A percentile compares a stretch with the other conserved stretches of the same genome.
Conservation (phyloP, 2,113 vertebrate species). For the Dromaius novaehollandiae region DNA sequence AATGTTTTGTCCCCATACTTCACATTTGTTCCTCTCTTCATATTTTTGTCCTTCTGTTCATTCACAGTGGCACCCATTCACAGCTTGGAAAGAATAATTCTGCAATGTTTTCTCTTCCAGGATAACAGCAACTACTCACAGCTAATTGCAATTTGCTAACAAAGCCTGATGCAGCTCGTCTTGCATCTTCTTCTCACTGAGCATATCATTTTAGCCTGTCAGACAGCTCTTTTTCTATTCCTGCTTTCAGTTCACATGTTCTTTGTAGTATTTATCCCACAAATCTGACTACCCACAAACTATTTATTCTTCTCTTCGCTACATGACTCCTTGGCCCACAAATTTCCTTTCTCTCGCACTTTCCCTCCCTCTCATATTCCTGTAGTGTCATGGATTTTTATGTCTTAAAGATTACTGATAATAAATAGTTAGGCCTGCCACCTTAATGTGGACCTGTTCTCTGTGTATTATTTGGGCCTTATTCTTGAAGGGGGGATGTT, state of each 20-base stretch:
- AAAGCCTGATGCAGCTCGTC: not conserved
- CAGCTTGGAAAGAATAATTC: not conserved
- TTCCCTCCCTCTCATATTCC: not conserved
- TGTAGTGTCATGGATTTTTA: not conserved
- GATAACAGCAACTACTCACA: not conserved
- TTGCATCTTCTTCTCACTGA: not conserved
- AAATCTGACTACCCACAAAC: not conserved
- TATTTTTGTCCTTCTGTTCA: not conserved
- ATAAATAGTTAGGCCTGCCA: not conserved
- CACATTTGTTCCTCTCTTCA: not conserved
- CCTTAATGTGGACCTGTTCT: not conserved
- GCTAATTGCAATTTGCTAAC: not conserved
- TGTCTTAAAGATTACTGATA: not conserved
- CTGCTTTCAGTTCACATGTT: not conserved
- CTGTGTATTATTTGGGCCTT: not conserved
- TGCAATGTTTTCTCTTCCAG: not conserved
- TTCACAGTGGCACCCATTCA: not conserved
- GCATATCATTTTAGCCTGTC: not conserved
- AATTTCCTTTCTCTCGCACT: not conserved
- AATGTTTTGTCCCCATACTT: not conserved
- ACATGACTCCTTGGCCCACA: not conserved
- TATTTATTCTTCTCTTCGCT: not conserved
- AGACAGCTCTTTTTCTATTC: not conserved
- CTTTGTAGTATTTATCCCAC: not conserved
- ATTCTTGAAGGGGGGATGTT: not conserved